Conservation (phyloP, 53 echinoderm and acorn worm species). For the Actinopyga echinites region DNA sequence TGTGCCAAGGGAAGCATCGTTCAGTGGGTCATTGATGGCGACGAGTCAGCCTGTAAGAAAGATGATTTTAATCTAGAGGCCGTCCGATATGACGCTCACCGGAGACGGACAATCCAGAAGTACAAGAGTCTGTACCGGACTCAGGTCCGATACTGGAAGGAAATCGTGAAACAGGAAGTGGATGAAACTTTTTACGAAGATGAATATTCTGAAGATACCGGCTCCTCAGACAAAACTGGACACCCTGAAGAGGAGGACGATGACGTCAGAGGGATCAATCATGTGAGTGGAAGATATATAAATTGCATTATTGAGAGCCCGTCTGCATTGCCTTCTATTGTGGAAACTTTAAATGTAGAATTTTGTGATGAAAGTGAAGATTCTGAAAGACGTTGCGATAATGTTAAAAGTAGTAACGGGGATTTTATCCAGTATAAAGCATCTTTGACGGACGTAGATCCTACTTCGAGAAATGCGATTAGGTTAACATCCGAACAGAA, state of each 20-base stretch:
- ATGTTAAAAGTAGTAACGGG: too few relatives aligned
- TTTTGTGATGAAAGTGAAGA: neutral
- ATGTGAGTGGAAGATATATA: neutral
- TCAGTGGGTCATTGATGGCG: conserved; percentile 18
- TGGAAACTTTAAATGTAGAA: neutral
- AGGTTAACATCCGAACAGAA: too few relatives aligned
- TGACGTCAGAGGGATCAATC: conserved; percentile 20
- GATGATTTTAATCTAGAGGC: neutral
- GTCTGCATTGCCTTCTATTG: neutral
- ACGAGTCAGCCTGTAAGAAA: too few relatives aligned
- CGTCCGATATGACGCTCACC: neutral
- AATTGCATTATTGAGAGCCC: neutral
- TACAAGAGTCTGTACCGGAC: neutral
- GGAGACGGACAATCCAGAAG: neutral
- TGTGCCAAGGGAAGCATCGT: neutral
- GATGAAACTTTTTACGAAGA: neutral
- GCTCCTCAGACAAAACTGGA: too few relatives aligned
- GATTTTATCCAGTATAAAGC: too few relatives aligned
- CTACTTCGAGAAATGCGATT: too few relatives aligned
- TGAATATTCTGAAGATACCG: neutral
- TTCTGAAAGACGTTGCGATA: neutral
- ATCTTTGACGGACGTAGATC: too few relatives aligned
- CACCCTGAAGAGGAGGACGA: neutral
- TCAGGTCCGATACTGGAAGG: neutral
- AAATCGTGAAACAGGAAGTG: neutral